Base-by-base conservation (phyloP, 2,888 invertebrate genomes). In the Piscicola geometra region DNA sequence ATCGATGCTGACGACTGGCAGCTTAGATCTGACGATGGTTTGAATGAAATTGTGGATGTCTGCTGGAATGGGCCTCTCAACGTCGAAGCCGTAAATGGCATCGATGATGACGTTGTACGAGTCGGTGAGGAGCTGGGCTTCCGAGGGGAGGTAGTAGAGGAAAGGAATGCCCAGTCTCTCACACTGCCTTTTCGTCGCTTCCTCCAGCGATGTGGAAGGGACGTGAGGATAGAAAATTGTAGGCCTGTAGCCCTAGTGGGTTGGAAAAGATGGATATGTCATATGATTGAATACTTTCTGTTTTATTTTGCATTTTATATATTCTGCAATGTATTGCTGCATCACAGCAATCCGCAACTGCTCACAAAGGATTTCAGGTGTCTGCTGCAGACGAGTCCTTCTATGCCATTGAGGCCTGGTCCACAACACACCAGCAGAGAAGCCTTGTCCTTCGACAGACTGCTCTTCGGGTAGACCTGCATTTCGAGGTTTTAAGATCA, bases 351-450 rank as follows among this genome's bases (percentile, higher is more conserved):
- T 33, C 9, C 15, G 3, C 30, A 35, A 35, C 12, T 74, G 83
- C 84, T 82, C 80, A 85, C 88, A 88, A 97, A 94, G 52, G 94
- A 86, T 80, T 91, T 90, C 82, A 99, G 89, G 85, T 99, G 98
- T 76, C 98, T 88, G 0, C 98, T 97, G 83, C 94, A 95, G 36
- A 98, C 98, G 56, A 99, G 87, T 0, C 98, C 99, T 86, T 99
- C 98, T 0, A 98, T 99, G 9, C 99, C 99, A 87, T 99, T 99
- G 86, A 98, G 98, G 18, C 98, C 95, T 0, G 81, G 97, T 89
- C 80, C 98, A 91, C 87, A 94, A 90, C 86, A 84, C 15, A 89
- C 85, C 56, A 89, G 81, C 1, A 88, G 86, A 3, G 84, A 83
- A 21, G 82, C 82, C 75, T 82, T 82, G 72, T 82, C 83, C 75